These are phyloP conservation scores for Pelodiscus sinensis DNA, from an alignment of 2,113 vertebrate species.

Conservation along the genomic window DNA sequence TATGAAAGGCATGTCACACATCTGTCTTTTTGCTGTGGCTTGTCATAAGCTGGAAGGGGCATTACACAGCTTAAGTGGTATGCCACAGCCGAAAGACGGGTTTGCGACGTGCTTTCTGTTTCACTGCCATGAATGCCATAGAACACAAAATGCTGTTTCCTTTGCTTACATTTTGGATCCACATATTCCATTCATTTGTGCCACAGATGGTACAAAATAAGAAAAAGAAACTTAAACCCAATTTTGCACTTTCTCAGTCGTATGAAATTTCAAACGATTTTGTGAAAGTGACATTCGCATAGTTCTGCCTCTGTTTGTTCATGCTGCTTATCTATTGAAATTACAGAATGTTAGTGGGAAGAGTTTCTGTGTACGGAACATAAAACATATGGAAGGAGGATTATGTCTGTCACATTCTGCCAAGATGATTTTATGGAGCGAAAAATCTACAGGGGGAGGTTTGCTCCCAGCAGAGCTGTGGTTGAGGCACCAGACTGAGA, in stretches of 20 bases:
- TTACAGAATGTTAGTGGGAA: conserved; percentile 63
- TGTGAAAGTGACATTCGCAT: conserved; percentile 50
- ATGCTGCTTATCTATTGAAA: conserved; percentile 54
- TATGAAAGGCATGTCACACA: neutral
- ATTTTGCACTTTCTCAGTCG: neutral
- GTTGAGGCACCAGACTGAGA: neutral
- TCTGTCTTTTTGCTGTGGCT: neutral
- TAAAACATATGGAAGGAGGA: conserved; percentile 74
- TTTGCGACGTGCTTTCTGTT: accelerated
- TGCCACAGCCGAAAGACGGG: accelerated
- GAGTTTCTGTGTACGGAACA: conserved; percentile 65
- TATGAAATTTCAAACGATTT: conserved; percentile 34
- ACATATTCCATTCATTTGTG: neutral
- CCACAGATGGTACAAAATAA: neutral
- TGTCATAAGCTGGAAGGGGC: neutral
- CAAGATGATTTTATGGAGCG: conserved; percentile 66
- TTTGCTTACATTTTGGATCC: neutral
- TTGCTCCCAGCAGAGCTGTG: conserved; percentile 53
- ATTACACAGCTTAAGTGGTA: neutral
- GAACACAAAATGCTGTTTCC: neutral
- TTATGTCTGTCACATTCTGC: conserved; percentile 69
- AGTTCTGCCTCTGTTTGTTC: conserved; percentile 60
- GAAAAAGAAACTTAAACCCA: neutral
- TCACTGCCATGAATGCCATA: accelerated
- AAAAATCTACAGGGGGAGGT: conserved; percentile 47